Base-by-base conservation (phyloP, 2,113 vertebrate species). In the Epinephelus lanceolatus region DNA sequence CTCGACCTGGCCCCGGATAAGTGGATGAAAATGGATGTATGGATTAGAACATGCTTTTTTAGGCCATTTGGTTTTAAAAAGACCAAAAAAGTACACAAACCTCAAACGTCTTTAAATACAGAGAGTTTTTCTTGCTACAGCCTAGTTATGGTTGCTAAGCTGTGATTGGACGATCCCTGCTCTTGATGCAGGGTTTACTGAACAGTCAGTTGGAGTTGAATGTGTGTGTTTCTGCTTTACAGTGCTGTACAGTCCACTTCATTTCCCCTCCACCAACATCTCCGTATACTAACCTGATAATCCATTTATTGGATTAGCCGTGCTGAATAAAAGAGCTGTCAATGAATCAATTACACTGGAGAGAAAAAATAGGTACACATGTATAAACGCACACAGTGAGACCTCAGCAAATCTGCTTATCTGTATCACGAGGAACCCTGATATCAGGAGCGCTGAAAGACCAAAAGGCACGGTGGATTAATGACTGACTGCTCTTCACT, bases 271-370 rank as follows among this genome's bases (percentile, higher is more conserved):
- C 27, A 6, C 18, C 33, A 5, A 59, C 27, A 68, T 37, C 40
- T 30, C 57, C 55, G 37, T 21, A 27, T 74, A 67, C 13, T 52
- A 45, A 82, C 71, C 68, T 53, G 56, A 75, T 76, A 80, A 89
- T 87, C 77, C 67, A 57, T 61, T 84, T 52, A 78, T 21, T 23
- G 87, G 83, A 81, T 87, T 81, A 82, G 80, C 79, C 61, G 60
- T 23, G 76, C 53, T 59, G 57, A 57, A 59, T 52, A 49, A 85
- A 79, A 60, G 47, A 76, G 53, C 67, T 77, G 63, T 76, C 47
- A 45, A 52, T 53, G 55, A 79, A 59, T 82, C 68, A 71, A 60
- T 70, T 78, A 75, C 63, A 61, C 42, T 3, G 15, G 10, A 30
- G 76, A 60, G 23, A 14, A 60, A 47, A 67, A 3, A 51, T 65